These are phyloP conservation scores for Sminthurides bifidus DNA, from an alignment of 1,140 invertebrate genomes.

Conservation along the genomic window DNA sequence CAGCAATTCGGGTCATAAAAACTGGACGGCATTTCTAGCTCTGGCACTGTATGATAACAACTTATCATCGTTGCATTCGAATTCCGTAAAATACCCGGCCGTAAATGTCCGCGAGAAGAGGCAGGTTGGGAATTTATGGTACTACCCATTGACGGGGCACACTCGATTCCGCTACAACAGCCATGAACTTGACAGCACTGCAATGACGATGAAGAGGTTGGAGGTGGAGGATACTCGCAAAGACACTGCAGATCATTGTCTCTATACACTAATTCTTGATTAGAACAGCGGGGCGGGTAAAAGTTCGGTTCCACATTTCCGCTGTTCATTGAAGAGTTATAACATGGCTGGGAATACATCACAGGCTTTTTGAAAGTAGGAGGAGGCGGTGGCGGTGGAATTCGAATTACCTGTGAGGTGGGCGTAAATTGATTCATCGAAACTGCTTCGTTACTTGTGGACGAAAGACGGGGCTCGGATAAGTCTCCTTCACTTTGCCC, in stretches of 20 bases:
- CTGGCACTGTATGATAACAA: no score
- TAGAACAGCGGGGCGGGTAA: no score
- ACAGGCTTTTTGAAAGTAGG: slow-evolving; percentile 7
- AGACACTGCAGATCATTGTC: background rate
- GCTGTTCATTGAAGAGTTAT: no score
- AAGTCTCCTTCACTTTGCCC: slow-evolving; percentile 27
- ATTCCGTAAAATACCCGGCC: slow-evolving; percentile 24
- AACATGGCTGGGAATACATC: no score
- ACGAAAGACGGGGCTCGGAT: no score
- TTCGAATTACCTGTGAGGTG: background rate
- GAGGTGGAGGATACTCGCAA: slow-evolving; percentile 41
- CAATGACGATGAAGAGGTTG: no score
- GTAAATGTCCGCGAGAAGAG: background rate
- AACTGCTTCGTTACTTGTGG: no score
- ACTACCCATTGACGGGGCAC: background rate
- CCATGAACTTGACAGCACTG: slow-evolving; percentile 15
- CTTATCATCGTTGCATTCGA: background rate
- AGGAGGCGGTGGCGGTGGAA: slow-evolving; percentile 23
- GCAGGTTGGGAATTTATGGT: background rate
- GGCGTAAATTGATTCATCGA: no score
- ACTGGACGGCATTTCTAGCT: slow-evolving; percentile 26
- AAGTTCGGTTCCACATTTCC: no score
- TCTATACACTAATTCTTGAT: no score
- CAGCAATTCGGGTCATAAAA: slow-evolving; percentile 24
- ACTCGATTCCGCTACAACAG: slow-evolving; percentile 35